Base-by-base conservation (phyloP, 1,140 invertebrate species). In the Drosophila lini region DNA sequence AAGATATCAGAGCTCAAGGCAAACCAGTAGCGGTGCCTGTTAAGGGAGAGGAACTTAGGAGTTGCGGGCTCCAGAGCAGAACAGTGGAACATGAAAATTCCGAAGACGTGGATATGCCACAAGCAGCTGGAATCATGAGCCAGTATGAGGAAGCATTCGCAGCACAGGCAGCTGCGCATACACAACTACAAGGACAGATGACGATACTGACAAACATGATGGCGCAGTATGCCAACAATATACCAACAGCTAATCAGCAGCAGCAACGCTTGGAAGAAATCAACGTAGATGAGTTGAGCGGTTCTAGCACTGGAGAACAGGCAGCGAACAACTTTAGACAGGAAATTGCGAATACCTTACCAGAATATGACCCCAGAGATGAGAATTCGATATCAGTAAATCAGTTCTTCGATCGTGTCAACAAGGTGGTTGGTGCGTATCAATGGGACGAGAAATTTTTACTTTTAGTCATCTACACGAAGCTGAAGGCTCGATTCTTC, bases 401-500 rank as follows among this genome's bases (percentile, higher is more conserved):
- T 7, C 40, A 42, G 40, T 42, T 16, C n/a, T n/a, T 40, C 1
- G 41, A 42, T 42, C 25, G 47, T 13, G 25, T 22, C 25, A 52
- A 31, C 47, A 40, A 15, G 19, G 60, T 61, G 22, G 10, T 38
- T 38, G 32, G n/a, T 28, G 44, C 44, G 5, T 38, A 50, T 15
- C 44, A 48, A n/a, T 61, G 58, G 32, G 32, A 50, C n/a, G 22
- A 61, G 22, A 38, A 50, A 9, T 38, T 52, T n/a, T 25, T 25
- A 25, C 19, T 19, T 19, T 19, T 19, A 19, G 19, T 19, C 19
- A 19, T 19, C 19, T 19, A 19, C 19, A 19, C 19, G 19, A 19
- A 19, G 19, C 19, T 19, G 19, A 19, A 19, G 22, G 22, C 22
- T 22, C 22, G 22, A 22, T 22, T 22, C 22, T 22, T 22, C 22